Conservation (phyloP, 1,140 invertebrate genomes). For the Schlechtendalia chinensis region DNA sequence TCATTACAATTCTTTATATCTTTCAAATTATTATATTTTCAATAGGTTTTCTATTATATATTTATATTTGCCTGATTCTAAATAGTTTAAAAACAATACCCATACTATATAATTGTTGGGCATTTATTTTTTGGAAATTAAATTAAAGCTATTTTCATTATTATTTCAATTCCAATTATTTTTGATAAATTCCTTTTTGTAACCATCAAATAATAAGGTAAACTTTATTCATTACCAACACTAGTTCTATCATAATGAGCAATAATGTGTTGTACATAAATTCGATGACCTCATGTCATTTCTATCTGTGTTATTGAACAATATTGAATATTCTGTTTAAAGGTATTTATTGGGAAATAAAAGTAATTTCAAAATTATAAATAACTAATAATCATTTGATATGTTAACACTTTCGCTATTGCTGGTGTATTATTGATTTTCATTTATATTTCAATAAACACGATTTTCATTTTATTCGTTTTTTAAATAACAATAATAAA, state of each 20-base stretch:
- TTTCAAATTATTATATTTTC: constrained; percentile 3
- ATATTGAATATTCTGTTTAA: neutral
- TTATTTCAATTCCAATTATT: neutral
- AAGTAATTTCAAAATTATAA: neutral
- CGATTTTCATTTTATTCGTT: too few relatives aligned
- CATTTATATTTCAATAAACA: too few relatives aligned
- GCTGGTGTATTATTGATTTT: too few relatives aligned
- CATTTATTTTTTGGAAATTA: neutral
- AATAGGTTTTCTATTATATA: neutral
- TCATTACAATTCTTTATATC: neutral
- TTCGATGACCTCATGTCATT: neutral
- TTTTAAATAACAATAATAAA: too few relatives aligned
- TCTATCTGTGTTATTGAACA: neutral
- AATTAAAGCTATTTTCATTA: neutral
- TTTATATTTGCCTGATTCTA: neutral
- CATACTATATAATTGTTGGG: neutral
- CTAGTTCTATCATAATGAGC: neutral
- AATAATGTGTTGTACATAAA: neutral
- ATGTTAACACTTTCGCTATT: too few relatives aligned
- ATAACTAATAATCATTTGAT: too few relatives aligned
- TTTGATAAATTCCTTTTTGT: neutral
- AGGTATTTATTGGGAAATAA: neutral
- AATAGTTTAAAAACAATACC: constrained; percentile 1
- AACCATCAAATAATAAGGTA: neutral
- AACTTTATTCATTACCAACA: neutral